Evolutionary conservation across 2,888 invertebrate species (phyloP), one percentile per base, ranked within the genome.

Genomic region (Myopa tessellatipennis): DNA sequence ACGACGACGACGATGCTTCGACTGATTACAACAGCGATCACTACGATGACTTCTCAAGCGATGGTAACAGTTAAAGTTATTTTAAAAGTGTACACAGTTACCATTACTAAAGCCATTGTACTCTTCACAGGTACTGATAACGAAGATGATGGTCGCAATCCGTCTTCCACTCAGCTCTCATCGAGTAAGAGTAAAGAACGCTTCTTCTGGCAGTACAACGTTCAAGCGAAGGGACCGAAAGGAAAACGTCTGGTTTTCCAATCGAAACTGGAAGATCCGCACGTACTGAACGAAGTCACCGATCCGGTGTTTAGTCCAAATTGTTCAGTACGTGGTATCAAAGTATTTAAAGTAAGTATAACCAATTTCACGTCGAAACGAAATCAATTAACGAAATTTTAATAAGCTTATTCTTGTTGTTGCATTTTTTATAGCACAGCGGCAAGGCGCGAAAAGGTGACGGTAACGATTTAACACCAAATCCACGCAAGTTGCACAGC

Each of bases 191-290:
- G 95, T 88, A 95, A 94, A 83, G 96, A 97, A 86, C 92, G 94
- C 79, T 98, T 92, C 90, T 98, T 99, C 89, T 99, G 99, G 98
- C 98, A 98, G 89, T 99, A 99, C 89, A 99, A 99, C 90, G 97
- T 98, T 0, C 98, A 98, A 90, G 96, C 98, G 1, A 98, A 99
- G 90, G 98, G 99, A 2, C 98, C 98, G 6, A 98, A 99, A 90
- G 98, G 98, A 63, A 96, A 97, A 88, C 91, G 97, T 80, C 91
- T 97, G 80, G 93, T 96, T 70, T 91, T 96, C 84, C 94, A 95
- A 89, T 94, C 95, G 72, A 94, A 95, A 86, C 92, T 94, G 61
- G 95, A 95, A 86, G 97, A 98, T 90, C 98, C 98, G 10, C 98
- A 98, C 90, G 92, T 95, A 65, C 91, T 98, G 80, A 95, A 96